Percentiles rank a stretch among this genome's conserved stretches.
phyloP scores from a whole-genome alignment of 2,888 invertebrate genomes.

The Drosophila lacicola region DNA sequence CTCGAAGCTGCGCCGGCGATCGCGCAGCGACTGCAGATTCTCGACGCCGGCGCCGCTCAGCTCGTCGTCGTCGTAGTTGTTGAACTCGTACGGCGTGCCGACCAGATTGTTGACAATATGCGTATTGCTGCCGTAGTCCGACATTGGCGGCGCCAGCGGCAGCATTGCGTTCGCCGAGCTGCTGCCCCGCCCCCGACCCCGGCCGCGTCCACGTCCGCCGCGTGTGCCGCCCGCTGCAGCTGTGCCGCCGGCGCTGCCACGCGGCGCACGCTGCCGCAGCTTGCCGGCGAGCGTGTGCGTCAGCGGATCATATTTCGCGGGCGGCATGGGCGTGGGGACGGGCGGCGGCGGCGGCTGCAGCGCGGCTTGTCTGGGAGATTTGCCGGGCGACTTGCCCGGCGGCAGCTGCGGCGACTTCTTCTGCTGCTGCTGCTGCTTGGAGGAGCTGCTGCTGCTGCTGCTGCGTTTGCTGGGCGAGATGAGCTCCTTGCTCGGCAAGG shows the following conservation, averaged over 20 bases:
- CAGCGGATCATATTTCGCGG: conserved; percentile 75
- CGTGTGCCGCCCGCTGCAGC: conserved; percentile 63
- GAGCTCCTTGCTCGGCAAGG: conserved; percentile 48
- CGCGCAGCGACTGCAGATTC: conserved; percentile 91
- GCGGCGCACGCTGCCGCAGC: conserved; percentile 82
- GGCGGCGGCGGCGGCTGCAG: conserved; percentile 62
- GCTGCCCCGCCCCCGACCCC: conserved; percentile 86
- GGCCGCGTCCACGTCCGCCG: conserved; percentile 83
- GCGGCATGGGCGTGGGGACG: conserved; percentile 39
- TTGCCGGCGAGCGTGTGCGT: conserved; percentile 82
- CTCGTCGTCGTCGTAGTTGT: conserved; percentile 94
- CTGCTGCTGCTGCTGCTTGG: conserved; percentile 23
- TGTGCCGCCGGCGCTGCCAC: conserved; percentile 72
- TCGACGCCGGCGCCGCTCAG: conserved; percentile 91
- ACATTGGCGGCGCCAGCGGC: conserved; percentile 80
- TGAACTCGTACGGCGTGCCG: conserved; percentile 94
- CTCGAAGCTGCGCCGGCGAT: conserved; percentile 91
- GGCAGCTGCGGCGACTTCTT: conserved; percentile 87
- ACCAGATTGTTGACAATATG: conserved; percentile 91
- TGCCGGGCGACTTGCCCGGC: conserved; percentile 88
- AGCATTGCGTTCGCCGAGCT: conserved; percentile 71
- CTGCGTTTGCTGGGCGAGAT: conserved; percentile 81
- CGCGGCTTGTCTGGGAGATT: conserved; percentile 86
- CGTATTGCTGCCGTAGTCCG: conserved; percentile 84
- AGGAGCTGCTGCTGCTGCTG: conserved; percentile 70